phyloP scores from a whole-genome alignment of 2,888 invertebrate species.

The Andricus curvator region DNA sequence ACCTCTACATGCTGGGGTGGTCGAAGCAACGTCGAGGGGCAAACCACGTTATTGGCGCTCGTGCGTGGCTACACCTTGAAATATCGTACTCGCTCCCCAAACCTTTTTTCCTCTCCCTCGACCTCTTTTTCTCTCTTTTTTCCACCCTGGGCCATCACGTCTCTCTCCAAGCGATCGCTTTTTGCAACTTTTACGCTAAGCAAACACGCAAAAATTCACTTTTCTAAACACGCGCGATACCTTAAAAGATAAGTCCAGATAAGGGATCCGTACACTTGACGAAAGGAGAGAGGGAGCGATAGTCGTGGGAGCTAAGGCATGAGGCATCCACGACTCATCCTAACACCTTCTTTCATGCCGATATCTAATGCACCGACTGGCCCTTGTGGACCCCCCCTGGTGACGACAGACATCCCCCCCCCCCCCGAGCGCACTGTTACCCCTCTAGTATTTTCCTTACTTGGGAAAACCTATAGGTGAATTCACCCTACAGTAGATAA shows the following conservation, averaged over 20 bases:
- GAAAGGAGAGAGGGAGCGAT: too few relatives aligned
- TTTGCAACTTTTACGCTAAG: not conserved
- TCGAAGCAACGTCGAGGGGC: conserved; percentile 38
- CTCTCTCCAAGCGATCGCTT: not conserved
- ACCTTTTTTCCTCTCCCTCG: conserved; percentile 21
- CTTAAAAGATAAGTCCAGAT: not conserved
- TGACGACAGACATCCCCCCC: too few relatives aligned
- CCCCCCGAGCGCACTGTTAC: too few relatives aligned
- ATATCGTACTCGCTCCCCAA: conserved; percentile 42
- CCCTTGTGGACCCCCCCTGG: too few relatives aligned
- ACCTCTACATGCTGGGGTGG: conserved; percentile 44
- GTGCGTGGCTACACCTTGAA: conserved; percentile 46
- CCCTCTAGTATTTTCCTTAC: too few relatives aligned
- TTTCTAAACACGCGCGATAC: not conserved
- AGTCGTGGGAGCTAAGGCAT: too few relatives aligned
- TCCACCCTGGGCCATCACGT: not conserved
- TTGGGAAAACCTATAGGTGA: too few relatives aligned
- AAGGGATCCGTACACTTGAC: too few relatives aligned
- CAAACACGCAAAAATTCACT: not conserved
- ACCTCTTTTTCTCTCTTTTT: conserved; percentile 16
- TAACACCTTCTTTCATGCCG: too few relatives aligned
- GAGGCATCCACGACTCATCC: too few relatives aligned
- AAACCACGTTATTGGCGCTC: conserved; percentile 50
- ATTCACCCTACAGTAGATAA: too few relatives aligned
- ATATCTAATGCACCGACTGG: too few relatives aligned